These are phyloP conservation scores for Lissocephala sabroskyi DNA, from an alignment of 2,888 invertebrate genomes.

Conservation along the genomic window DNA sequence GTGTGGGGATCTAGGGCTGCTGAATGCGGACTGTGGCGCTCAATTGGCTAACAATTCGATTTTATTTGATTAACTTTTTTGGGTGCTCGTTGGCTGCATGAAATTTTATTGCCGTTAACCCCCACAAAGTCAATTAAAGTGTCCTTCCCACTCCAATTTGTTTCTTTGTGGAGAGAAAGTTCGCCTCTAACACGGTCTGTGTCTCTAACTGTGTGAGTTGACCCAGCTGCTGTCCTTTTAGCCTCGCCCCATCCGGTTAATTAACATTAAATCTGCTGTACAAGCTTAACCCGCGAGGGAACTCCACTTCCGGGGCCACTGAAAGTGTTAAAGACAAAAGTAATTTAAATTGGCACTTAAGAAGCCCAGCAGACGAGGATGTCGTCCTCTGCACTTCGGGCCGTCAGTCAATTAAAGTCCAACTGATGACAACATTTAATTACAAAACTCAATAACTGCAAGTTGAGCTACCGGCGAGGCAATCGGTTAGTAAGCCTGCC, in stretches of 20 bases:
- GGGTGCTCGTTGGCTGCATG: slow-evolving; percentile 1
- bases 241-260: slow-evolving; percentile 29
- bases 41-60: slow-evolving; percentile 54
- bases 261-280: slow-evolving; percentile 46
- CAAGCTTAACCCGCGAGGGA: slow-evolving; percentile 16
- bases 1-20: slow-evolving; percentile 9
- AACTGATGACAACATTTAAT: slow-evolving; percentile 65
- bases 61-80: slow-evolving; percentile 50
- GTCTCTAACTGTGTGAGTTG: too few relatives aligned
- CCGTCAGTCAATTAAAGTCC: slow-evolving; percentile 61
- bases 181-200: slow-evolving; percentile 26
- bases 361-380: slow-evolving; percentile 40
- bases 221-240: neutral
- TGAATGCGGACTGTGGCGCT: slow-evolving; percentile 17
- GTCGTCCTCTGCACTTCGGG: slow-evolving; percentile 3
- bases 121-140: slow-evolving; percentile 32
- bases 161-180: slow-evolving; percentile 18
- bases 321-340: slow-evolving; percentile 56
- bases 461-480: slow-evolving; percentile 22
- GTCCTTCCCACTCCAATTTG: too few relatives aligned
- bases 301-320: too few relatives aligned
- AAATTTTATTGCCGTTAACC: slow-evolving; percentile 15
- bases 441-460: slow-evolving; percentile 58
- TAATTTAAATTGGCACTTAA: slow-evolving; percentile 61
- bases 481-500: too few relatives aligned